A percentile compares a stretch with the other conserved stretches of the same genome.
phyloP scores from a whole-genome alignment of 1,140 invertebrate species.

The Diachasmimorpha longicaudata region DNA sequence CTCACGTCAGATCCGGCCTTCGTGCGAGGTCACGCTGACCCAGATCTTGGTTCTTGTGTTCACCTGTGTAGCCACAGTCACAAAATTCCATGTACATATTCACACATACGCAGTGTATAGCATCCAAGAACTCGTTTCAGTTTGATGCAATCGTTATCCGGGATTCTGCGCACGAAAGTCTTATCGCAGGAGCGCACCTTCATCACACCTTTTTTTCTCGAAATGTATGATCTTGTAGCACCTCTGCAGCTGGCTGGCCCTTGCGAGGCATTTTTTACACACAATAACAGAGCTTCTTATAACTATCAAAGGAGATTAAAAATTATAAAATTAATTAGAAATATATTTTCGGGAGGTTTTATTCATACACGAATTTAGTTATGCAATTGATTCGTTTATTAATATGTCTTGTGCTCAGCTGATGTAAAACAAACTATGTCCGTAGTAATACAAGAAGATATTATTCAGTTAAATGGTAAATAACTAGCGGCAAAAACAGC shows the following conservation, averaged over 20 bases:
- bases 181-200: conserved; percentile 41
- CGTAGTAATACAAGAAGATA: too few relatives aligned
- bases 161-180: conserved; percentile 58
- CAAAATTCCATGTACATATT: conserved; percentile 2
- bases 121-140: conserved; percentile 22
- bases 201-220: conserved; percentile 26
- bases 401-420: too few relatives aligned
- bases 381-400: too few relatives aligned
- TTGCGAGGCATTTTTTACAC: neutral
- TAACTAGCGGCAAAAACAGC: too few relatives aligned
- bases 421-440: too few relatives aligned
- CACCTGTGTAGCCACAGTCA: conserved; percentile 42
- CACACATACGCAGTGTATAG: neutral
- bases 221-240: neutral
- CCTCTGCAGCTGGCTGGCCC: neutral
- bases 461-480: too few relatives aligned
- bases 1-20: conserved; percentile 51
- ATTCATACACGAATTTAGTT: too few relatives aligned
- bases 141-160: conserved; percentile 59
- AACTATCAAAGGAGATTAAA: too few relatives aligned
- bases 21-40: conserved; percentile 56
- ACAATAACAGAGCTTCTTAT: neutral
- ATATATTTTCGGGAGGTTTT: neutral
- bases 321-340: neutral
- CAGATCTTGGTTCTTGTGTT: conserved; percentile 49